Evolutionary conservation across 2,888 invertebrate genomes (phyloP).

Genomic region (Chesias legatella): DNA sequence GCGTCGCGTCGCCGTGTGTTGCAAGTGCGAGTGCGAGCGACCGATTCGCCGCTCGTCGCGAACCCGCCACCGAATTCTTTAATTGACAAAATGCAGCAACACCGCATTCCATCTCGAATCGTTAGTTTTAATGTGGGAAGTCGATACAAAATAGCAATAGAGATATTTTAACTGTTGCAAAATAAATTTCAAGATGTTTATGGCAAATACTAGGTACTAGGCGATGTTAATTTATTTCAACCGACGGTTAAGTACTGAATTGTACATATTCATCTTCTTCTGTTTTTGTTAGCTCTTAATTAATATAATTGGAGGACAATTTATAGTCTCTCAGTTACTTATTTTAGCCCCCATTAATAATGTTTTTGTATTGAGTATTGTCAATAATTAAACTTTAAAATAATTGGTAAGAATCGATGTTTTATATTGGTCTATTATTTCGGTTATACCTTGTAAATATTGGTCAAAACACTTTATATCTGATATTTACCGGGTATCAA

Average conservation of each 20-base stretch:
- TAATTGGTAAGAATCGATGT: background rate
- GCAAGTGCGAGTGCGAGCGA: background rate
- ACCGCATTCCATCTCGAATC: conserved; percentile 60
- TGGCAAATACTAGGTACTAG: conserved; percentile 25
- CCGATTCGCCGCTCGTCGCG: conserved; percentile 4
- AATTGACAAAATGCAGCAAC: conserved; percentile 70
- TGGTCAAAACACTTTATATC: too few species aligned
- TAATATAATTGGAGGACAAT: conserved; percentile 17
- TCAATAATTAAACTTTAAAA: background rate
- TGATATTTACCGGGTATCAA: background rate
- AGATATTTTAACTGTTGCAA: conserved; percentile 29
- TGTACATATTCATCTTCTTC: conserved; percentile 7
- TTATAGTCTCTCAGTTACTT: conserved; percentile 14
- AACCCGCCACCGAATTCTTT: conserved; percentile 57
- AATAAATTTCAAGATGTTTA: conserved; percentile 17
- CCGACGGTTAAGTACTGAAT: conserved; percentile 13
- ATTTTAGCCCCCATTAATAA: conserved; percentile 1
- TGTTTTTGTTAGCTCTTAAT: conserved; percentile 21
- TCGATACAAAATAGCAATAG: conserved; percentile 51
- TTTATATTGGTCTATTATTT: too few species aligned
- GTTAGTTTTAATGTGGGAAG: conserved; percentile 65
- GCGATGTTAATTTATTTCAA: conserved; percentile 28
- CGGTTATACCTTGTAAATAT: too few species aligned
- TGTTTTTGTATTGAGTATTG: too few species aligned
- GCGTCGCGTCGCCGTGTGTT: conserved; percentile 42